Percentiles rank a stretch among this genome's conserved stretches.
Evolutionary conservation across 2,797 vertebrate genomes (phyloP).

Genomic region (Cetoscarus ocellatus): DNA sequence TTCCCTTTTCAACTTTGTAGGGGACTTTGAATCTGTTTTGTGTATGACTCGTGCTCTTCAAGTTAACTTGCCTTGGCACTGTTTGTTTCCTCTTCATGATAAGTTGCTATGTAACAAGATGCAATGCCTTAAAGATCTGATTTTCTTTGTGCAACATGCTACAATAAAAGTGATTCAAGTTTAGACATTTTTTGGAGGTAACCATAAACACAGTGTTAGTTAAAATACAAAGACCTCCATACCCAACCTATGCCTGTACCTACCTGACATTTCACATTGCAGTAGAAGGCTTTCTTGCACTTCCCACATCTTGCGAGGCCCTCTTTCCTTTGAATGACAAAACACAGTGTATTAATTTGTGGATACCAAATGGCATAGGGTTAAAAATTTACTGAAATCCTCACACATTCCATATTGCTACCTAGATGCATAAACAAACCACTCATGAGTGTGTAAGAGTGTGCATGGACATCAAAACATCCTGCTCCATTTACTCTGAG

Average conservation of each 20-base stretch:
- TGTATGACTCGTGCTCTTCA: too few species aligned
- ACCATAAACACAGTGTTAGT: background rate
- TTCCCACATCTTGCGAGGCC: slow-evolving; percentile 95
- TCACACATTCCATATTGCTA: background rate
- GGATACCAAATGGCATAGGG: background rate
- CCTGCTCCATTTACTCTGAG: slow-evolving; percentile 13
- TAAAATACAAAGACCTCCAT: background rate
- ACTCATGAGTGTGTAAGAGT: background rate
- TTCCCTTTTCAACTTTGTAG: too few species aligned
- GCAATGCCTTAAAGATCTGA: too few species aligned
- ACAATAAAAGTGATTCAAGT: background rate
- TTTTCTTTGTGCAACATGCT: too few species aligned
- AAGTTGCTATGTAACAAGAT: too few species aligned
- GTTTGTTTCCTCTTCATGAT: too few species aligned
- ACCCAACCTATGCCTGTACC: slow-evolving; percentile 11
- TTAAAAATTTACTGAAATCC: background rate
- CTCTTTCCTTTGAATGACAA: slow-evolving; percentile 88
- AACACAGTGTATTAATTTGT: slow-evolving; percentile 2
- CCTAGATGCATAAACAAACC: background rate
- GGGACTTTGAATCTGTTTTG: too few species aligned
- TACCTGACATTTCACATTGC: slow-evolving; percentile 96
- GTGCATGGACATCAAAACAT: slow-evolving; percentile 7
- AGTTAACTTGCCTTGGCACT: too few species aligned
- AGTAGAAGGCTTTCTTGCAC: slow-evolving; percentile 97
- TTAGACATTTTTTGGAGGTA: too few species aligned